Percentiles rank a stretch among this genome's conserved stretches.
phyloP scores from a whole-genome alignment of 2,797 vertebrate species.

The Cebuella pygmaea region DNA sequence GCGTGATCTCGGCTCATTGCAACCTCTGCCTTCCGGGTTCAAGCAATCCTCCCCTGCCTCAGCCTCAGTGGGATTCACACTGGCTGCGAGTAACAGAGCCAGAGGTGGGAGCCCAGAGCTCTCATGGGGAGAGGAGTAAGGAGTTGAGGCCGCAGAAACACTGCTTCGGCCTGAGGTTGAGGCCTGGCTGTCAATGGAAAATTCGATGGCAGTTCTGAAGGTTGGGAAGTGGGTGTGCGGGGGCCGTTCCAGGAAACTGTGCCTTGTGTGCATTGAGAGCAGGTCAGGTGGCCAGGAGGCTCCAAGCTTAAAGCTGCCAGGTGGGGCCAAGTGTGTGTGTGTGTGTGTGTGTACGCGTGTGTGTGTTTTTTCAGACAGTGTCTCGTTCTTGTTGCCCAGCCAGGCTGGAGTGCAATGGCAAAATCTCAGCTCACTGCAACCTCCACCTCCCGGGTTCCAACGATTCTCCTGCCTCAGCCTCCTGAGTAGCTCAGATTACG shows the following conservation, averaged over 20 bases:
- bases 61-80: neutral
- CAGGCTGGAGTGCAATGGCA: neutral
- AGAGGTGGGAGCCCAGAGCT: neutral
- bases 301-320: neutral
- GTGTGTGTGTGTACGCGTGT: rapidly evolving
- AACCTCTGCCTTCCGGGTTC: neutral
- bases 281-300: neutral
- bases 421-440: neutral
- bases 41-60: neutral
- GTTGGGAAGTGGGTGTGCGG: rapidly evolving
- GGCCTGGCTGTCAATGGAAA: neutral
- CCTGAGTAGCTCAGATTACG: neutral
- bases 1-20: neutral
- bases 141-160: rapidly evolving
- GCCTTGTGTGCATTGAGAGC: rapidly evolving
- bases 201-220: neutral
- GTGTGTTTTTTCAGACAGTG: neutral
- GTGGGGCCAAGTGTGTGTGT: neutral
- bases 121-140: too few species aligned
- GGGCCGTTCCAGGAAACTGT: neutral
- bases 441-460: neutral
- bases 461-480: neutral
- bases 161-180: neutral
- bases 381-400: neutral
- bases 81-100: neutral